Evolutionary conservation across 2,797 vertebrate species (phyloP).

Genomic region (Tolypeutes matacus): DNA sequence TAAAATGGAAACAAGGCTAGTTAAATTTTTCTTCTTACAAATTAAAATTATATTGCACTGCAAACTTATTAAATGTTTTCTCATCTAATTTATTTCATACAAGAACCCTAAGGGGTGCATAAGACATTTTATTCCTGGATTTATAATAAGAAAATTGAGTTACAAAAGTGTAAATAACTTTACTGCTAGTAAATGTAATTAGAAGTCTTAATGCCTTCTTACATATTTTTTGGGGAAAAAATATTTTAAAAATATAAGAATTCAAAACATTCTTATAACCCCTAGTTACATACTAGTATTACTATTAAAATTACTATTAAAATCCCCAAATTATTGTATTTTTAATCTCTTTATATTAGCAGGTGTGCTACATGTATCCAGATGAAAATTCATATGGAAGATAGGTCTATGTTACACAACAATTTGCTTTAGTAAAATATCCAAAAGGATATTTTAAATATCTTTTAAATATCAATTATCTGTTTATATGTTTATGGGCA

Average conservation of each 20-base stretch:
- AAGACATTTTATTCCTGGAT: slow-evolving; percentile 14
- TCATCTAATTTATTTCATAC: slow-evolving; percentile 50
- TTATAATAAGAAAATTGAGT: slow-evolving; percentile 26
- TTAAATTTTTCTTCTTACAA: slow-evolving; percentile 35
- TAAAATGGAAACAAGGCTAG: slow-evolving; percentile 27
- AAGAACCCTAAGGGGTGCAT: not conserved
- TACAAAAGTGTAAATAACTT: slow-evolving; percentile 55
- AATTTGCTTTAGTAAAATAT: slow-evolving; percentile 41
- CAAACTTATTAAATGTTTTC: slow-evolving; percentile 50
- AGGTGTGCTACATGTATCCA: not conserved
- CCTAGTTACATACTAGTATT: slow-evolving; percentile 28
- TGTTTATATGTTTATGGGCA: not conserved
- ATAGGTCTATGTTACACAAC: not conserved
- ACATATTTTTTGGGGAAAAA: slow-evolving; percentile 52
- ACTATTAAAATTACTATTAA: slow-evolving; percentile 51
- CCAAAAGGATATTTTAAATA: slow-evolving; percentile 4
- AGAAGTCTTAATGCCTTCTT: not conserved
- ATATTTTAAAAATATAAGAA: too few relatives aligned
- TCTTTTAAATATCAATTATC: slow-evolving; percentile 18
- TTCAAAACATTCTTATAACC: not conserved
- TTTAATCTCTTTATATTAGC: slow-evolving; percentile 18
- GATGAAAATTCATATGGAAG: slow-evolving; percentile 38
- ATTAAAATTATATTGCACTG: slow-evolving; percentile 15
- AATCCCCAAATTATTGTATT: slow-evolving; percentile 43
- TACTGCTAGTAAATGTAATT: not conserved